Evolutionary conservation across 2,797 vertebrate genomes (phyloP).

Genomic region (Cynopterus sphinx): DNA sequence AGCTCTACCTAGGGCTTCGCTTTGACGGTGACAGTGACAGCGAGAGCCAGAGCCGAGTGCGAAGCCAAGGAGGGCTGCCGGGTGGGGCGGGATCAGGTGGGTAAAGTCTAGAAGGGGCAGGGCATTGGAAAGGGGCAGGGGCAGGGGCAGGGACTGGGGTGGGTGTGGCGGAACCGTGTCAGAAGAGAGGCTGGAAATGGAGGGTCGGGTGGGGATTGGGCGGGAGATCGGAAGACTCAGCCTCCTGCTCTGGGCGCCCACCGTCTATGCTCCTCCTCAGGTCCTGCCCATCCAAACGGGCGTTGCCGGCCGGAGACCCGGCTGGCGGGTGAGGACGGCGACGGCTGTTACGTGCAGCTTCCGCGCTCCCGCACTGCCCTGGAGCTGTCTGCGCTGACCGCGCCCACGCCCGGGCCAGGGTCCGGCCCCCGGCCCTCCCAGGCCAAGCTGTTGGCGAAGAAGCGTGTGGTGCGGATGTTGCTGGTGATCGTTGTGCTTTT

Average conservation of each 20-base stretch:
- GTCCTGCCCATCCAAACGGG: slow-evolving; percentile 52
- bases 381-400: slow-evolving; percentile 90
- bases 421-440: slow-evolving; percentile 87
- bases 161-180: background rate
- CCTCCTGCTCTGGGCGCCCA: background rate
- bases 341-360: slow-evolving; percentile 94
- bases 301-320: background rate
- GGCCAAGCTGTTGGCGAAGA: slow-evolving; percentile 95
- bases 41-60: slow-evolving; percentile 51
- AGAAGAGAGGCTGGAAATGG: background rate
- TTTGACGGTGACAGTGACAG: slow-evolving; percentile 86
- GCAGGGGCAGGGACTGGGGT: background rate
- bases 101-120: background rate
- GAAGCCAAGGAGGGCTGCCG: background rate
- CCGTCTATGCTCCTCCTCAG: slow-evolving; percentile 30
- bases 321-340: slow-evolving; percentile 87
- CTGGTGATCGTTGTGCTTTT: slow-evolving; percentile 95
- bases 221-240: background rate
- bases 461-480: slow-evolving; percentile 96
- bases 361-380: slow-evolving; percentile 85
- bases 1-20: slow-evolving; percentile 95
- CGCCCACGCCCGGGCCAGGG: slow-evolving; percentile 58
- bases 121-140: background rate
- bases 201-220: background rate
- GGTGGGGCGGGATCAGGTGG: slow-evolving; percentile 16